Conservation (phyloP, 1,140 invertebrate species). For the Sweltsa coloradensis region DNA sequence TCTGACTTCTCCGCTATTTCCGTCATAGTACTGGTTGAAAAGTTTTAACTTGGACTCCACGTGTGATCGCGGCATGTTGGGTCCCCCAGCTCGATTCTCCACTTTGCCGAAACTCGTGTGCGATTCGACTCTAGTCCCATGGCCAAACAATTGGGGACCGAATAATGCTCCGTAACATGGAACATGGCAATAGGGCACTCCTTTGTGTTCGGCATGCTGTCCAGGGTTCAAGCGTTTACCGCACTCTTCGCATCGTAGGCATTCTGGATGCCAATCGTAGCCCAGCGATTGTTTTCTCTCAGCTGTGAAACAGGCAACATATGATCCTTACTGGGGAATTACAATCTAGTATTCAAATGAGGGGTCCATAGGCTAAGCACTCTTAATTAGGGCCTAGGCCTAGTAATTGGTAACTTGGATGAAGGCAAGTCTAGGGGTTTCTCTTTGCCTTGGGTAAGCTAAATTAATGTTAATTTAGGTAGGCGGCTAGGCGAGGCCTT, state of each 20-base stretch:
- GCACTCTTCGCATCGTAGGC: slow-evolving; percentile 80
- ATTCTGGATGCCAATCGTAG: slow-evolving; percentile 88
- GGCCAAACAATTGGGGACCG: slow-evolving; percentile 75
- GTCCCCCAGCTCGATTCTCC: slow-evolving; percentile 35
- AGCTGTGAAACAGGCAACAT: slow-evolving; percentile 54
- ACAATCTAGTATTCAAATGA: too few relatives aligned
- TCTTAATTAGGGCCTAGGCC: too few relatives aligned
- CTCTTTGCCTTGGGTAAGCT: too few relatives aligned
- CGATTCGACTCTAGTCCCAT: slow-evolving; percentile 74
- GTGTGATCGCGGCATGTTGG: slow-evolving; percentile 38
- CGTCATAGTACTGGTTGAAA: slow-evolving; percentile 71
- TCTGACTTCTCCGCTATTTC: slow-evolving; percentile 59
- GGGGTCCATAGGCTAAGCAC: too few relatives aligned
- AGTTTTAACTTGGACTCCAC: slow-evolving; percentile 66
- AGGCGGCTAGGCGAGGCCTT: too few relatives aligned
- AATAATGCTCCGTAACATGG: slow-evolving; percentile 83
- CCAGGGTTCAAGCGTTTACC: slow-evolving; percentile 80
- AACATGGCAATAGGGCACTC: slow-evolving; percentile 80
- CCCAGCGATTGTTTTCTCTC: slow-evolving; percentile 83
- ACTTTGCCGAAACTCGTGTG: slow-evolving; percentile 73
- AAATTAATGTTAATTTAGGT: too few relatives aligned
- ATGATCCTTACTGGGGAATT: too few relatives aligned
- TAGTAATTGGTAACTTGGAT: too few relatives aligned
- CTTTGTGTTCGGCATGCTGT: slow-evolving; percentile 85
- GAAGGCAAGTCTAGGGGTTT: too few relatives aligned